Evolutionary conservation across 1,140 invertebrate genomes (phyloP).

Genomic region (Drosophila funebris): DNA sequence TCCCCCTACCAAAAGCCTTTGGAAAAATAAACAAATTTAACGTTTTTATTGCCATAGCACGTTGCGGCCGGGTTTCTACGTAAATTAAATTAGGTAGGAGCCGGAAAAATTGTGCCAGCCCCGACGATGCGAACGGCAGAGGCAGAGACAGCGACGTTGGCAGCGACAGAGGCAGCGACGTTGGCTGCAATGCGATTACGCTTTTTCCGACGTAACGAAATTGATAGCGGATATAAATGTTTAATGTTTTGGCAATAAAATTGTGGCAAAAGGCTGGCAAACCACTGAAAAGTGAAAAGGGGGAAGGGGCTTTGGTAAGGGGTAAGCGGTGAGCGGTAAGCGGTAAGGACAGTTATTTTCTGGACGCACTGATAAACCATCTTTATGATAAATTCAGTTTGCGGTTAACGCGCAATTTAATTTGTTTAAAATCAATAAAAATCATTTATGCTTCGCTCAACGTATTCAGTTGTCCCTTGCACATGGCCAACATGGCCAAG

Average conservation of each 20-base stretch:
- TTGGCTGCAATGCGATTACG: constrained; percentile 70
- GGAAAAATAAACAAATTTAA: constrained; percentile 82
- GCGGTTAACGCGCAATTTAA: constrained; percentile 79
- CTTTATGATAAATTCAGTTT: constrained; percentile 80
- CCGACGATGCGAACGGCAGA: neutral
- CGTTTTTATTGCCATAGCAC: constrained; percentile 78
- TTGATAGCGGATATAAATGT: constrained; percentile 83
- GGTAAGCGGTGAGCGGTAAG: neutral
- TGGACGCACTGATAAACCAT: constrained; percentile 65
- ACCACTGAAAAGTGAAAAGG: constrained; percentile 2
- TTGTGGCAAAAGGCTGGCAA: constrained; percentile 52
- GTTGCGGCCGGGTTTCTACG: constrained; percentile 67
- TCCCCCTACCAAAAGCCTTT: constrained; percentile 4
- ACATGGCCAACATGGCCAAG: neutral
- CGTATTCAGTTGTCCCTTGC: neutral
- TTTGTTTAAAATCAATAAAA: constrained; percentile 82
- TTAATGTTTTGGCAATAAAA: constrained; percentile 82
- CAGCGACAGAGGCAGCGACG: neutral
- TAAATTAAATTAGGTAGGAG: constrained; percentile 80
- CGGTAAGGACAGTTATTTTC: constrained; percentile 3
- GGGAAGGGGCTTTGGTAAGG: neutral
- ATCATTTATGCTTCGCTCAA: constrained; percentile 45
- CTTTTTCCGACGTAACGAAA: constrained; percentile 67
- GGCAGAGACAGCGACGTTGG: neutral
- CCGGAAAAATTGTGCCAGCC: constrained; percentile 63